phyloP scores from a whole-genome alignment of 2,113 vertebrate species.

The Scophthalmus maximus region DNA sequence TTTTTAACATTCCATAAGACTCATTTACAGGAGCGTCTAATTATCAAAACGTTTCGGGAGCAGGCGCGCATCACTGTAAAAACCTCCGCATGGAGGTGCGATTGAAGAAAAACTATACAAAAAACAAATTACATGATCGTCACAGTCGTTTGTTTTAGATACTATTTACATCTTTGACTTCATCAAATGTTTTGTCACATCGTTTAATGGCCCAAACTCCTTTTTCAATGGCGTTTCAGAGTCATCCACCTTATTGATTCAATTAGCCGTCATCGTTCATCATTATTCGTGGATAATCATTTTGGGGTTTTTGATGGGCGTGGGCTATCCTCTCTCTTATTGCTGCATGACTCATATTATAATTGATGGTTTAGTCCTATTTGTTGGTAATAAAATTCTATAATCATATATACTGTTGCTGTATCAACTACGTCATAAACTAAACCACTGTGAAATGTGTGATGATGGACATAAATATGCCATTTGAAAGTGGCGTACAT shows the following conservation, averaged over 20 bases:
- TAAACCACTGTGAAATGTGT: constrained; percentile 56
- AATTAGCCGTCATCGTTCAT: constrained; percentile 8
- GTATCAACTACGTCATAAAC: constrained; percentile 45
- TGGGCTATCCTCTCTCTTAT: constrained; percentile 45
- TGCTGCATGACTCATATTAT: constrained; percentile 65
- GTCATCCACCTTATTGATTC: constrained; percentile 19
- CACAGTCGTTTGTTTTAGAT: constrained; percentile 77
- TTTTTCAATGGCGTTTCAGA: constrained; percentile 10
- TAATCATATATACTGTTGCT: constrained; percentile 41
- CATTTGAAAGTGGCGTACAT: constrained; percentile 46
- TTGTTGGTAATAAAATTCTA: constrained; percentile 33
- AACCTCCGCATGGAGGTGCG: constrained; percentile 58
- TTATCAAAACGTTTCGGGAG: constrained; percentile 41
- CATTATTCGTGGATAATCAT: constrained; percentile 8
- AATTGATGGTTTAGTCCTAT: constrained; percentile 12
- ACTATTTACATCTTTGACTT: constrained; percentile 78
- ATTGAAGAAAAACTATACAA: constrained; percentile 60
- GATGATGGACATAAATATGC: constrained; percentile 48
- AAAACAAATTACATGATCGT: constrained; percentile 78
- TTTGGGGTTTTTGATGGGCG: constrained; percentile 5
- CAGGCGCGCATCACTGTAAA: constrained; percentile 64
- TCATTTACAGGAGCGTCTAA: constrained; percentile 47
- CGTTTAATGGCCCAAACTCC: constrained; percentile 26
- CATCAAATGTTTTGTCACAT: constrained; percentile 46
- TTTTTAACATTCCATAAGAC: constrained; percentile 38